Conservation (phyloP, 2,888 invertebrate species). For the Atrina japonica region DNA sequence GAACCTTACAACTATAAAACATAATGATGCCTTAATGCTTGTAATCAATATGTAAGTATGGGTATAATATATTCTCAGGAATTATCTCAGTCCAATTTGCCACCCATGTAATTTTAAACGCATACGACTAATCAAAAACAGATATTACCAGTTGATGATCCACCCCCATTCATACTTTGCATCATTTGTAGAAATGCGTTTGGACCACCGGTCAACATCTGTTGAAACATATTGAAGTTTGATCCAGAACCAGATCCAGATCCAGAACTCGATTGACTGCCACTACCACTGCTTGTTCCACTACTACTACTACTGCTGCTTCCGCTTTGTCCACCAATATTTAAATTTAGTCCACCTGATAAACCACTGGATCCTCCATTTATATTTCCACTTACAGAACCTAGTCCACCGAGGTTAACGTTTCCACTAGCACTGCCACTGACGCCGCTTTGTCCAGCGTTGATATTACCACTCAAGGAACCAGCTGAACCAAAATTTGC, state of each 20-base stretch:
- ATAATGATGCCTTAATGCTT: no score
- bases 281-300: constrained; percentile 17
- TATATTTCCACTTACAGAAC: background rate
- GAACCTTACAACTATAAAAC: no score
- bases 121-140: background rate
- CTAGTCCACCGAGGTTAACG: background rate
- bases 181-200: background rate
- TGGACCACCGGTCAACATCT: constrained; percentile 2
- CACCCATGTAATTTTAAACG: no score
- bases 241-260: constrained; percentile 1
- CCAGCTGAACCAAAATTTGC: constrained; percentile 5
- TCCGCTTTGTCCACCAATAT: constrained; percentile 11
- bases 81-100: no score
- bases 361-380: constrained; percentile 29
- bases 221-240: constrained; percentile 2
- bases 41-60: background rate
- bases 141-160: constrained; percentile 9
- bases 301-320: constrained; percentile 37
- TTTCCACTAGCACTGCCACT: constrained; percentile 1
- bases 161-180: constrained; percentile 6
- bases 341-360: constrained; percentile 26
- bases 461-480: constrained; percentile 12
- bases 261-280: constrained; percentile 1
- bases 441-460: constrained; percentile 28
- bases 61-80: no score